A percentile compares a stretch with the other conserved stretches of the same genome.
These are phyloP conservation scores for Trachelus iudaicus DNA, from an alignment of 2,888 invertebrate genomes.

Conservation along the genomic window DNA sequence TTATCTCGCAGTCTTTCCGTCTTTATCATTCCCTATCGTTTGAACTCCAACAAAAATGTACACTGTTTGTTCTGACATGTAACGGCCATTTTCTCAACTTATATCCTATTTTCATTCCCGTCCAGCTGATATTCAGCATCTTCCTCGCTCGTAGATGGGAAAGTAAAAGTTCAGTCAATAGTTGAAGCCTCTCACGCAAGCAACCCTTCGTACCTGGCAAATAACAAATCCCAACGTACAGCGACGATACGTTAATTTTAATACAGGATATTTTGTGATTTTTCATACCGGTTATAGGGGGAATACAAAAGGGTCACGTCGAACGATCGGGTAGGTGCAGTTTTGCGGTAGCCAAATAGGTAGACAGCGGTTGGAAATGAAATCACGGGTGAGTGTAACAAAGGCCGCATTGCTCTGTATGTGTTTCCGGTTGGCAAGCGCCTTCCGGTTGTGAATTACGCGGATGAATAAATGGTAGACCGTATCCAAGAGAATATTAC, in stretches of 20 bases:
- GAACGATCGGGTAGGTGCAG: background rate
- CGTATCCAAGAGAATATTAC: slow-evolving; percentile 36
- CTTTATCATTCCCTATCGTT: background rate
- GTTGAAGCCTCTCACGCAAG: background rate
- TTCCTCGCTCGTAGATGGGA: background rate
- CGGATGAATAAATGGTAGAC: slow-evolving; percentile 59
- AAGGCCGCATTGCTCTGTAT: slow-evolving; percentile 57
- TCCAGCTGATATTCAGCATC: background rate
- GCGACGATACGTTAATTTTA: background rate
- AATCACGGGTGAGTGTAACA: slow-evolving; percentile 41
- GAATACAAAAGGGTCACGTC: background rate
- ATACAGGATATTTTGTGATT: background rate
- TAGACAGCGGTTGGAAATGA: background rate
- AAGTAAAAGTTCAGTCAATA: background rate
- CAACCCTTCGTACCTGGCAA: background rate
- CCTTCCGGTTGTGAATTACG: slow-evolving; percentile 65
- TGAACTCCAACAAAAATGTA: background rate
- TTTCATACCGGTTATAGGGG: background rate
- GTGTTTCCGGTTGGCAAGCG: slow-evolving; percentile 63
- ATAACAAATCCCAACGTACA: background rate
- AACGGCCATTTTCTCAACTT: background rate
- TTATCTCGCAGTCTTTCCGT: background rate
- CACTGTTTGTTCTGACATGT: background rate
- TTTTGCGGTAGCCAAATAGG: background rate
- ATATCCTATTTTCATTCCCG: background rate